Conservation (phyloP, 2,888 invertebrate genomes). For the Epirrhoe tristata region DNA sequence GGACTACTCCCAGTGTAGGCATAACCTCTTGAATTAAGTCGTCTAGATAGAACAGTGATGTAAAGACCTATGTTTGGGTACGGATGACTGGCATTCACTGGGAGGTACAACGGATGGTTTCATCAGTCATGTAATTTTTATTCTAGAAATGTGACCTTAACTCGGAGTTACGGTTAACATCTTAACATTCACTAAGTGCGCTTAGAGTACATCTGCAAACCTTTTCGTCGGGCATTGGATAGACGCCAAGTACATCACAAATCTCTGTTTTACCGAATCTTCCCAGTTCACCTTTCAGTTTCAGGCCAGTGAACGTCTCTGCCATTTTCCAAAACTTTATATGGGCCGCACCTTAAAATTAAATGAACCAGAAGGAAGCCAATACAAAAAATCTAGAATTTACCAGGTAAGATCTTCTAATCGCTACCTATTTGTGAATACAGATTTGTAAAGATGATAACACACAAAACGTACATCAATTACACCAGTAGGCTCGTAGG, state of each 20-base stretch:
- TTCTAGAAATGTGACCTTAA: neutral
- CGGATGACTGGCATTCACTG: neutral
- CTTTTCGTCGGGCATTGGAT: slow-evolving; percentile 95
- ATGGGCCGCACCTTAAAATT: slow-evolving; percentile 87
- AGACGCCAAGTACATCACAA: slow-evolving; percentile 93
- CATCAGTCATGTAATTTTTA: neutral
- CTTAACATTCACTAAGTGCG: neutral
- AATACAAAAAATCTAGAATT: neutral
- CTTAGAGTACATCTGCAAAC: slow-evolving; percentile 65
- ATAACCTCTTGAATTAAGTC: too few relatives aligned
- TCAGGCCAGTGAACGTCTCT: slow-evolving; percentile 95
- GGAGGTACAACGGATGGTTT: neutral
- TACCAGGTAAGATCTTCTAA: neutral
- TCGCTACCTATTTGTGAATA: neutral
- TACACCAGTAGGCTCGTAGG: too few relatives aligned
- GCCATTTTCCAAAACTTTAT: slow-evolving; percentile 98
- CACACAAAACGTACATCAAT: neutral
- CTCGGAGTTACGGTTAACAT: neutral
- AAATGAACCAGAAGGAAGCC: neutral
- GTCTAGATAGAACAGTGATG: too few relatives aligned
- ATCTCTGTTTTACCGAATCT: slow-evolving; percentile 97
- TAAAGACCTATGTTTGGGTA: too few relatives aligned
- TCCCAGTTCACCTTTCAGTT: slow-evolving; percentile 94
- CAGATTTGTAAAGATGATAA: neutral
- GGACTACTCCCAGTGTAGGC: too few relatives aligned